Evolutionary conservation across 2,888 invertebrate species (phyloP), one percentile per base, ranked within the genome.

Genomic region (Poecilobothrus nobilitatus): DNA sequence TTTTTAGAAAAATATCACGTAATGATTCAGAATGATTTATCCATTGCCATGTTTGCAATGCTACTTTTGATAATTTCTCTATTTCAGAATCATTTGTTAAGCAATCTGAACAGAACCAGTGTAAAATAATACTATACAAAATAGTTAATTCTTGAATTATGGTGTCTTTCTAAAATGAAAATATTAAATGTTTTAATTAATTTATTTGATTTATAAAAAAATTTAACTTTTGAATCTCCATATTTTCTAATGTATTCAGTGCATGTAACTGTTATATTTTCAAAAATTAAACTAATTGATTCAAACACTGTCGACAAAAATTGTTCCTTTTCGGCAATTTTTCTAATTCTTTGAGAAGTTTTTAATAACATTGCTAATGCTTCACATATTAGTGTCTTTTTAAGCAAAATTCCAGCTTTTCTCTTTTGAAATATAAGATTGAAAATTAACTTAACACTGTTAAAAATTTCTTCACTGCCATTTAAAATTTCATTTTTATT

Each of bases 11-110:
- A 7, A 76, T 69, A 8, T 72, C 69, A 63, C 77, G 78, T 2
- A 81, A 72, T 10, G 76, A 73, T 1, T 67, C 66, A n/a, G 80
- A 80, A 63, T 80, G 76, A 10, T 74, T 74, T 9, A 78, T 70
- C 81, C 81, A 82, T 1, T 80, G 77, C 81, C 81, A 81, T 2
- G 78, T 67, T 44, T 76, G 74, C 3, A 79, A 69, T 1, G 78
- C 62, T 2, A 78, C 68, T 44, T 75, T 76, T 1, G 75, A 71
- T 1, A 78, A 65, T 3, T 74, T 69, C 8, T 20, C 22, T 6
- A 72, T 63, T 22, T 63, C 22, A 20, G 22, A 21, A 67, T 12
- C 4, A 76, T 76, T 66, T 77, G 73, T 0, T 12, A 81, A 74
- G 3, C 75, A 71, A 33, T 76, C 74, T 1, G 74, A 72, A 10